Percentiles rank a stretch among this genome's conserved stretches.
Evolutionary conservation across 1,140 invertebrate species (phyloP).

Genomic region (Sarcophaga bullata): DNA sequence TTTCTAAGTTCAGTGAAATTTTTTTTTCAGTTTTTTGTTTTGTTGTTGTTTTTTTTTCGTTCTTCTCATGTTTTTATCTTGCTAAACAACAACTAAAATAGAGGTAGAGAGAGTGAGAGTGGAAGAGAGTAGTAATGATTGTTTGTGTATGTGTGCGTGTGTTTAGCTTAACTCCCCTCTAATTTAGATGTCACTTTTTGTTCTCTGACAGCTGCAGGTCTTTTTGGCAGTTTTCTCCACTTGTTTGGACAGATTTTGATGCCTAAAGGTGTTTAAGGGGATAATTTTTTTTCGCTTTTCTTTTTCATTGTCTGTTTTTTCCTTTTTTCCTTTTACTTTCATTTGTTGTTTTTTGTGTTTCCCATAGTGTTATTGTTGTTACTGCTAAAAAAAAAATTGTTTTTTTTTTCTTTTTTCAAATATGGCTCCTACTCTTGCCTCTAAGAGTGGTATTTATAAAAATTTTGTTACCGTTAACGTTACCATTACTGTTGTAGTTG

Average conservation of each 20-base stretch:
- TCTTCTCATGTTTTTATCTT: conserved; percentile 33
- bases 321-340: too few relatives aligned
- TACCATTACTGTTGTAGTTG: too few relatives aligned
- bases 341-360: too few relatives aligned
- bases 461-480: too few relatives aligned
- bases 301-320: not conserved
- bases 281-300: conserved; percentile 6
- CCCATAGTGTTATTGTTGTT: too few relatives aligned
- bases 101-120: too few relatives aligned
- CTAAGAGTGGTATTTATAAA: not conserved
- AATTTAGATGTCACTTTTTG: conserved; percentile 27
- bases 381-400: too few relatives aligned
- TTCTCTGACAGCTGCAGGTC: conserved; percentile 32
- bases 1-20: not conserved
- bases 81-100: not conserved
- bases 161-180: conserved; percentile 18
- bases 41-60: not conserved
- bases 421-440: not conserved
- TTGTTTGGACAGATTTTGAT: conserved; percentile 35
- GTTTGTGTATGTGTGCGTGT: not conserved
- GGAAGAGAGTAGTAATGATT: not conserved
- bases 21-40: not conserved
- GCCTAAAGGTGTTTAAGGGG: conserved; percentile 22
- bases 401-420: not conserved
- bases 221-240: conserved; percentile 36